Conservation (phyloP, 2,888 invertebrate genomes). For the Pegoplata infirma region DNA sequence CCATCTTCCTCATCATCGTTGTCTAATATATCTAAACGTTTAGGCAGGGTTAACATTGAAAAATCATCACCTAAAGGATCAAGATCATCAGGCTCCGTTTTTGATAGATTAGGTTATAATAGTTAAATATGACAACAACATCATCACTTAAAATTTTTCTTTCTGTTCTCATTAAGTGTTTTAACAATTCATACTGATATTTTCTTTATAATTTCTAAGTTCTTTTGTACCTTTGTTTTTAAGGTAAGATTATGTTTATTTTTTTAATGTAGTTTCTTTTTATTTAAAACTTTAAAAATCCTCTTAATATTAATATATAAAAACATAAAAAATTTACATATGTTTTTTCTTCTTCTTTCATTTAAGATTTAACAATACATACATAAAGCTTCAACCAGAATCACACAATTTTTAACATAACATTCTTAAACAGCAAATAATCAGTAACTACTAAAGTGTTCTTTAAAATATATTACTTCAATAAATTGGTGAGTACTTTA, state of each 20-base stretch:
- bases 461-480: not conserved
- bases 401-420: not conserved
- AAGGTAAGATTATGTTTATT: slow-evolving; percentile 42
- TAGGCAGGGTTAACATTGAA: slow-evolving; percentile 67
- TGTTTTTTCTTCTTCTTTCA: not conserved
- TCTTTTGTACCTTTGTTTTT: slow-evolving; percentile 16
- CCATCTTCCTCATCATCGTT: slow-evolving; percentile 45
- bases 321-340: not conserved
- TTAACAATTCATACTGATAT: slow-evolving; percentile 20
- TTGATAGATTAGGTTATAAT: slow-evolving; percentile 75
- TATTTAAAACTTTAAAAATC: not conserved
- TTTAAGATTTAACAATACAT: slow-evolving; percentile 24
- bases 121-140: slow-evolving; percentile 62
- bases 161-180: not conserved
- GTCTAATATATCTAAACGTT: slow-evolving; percentile 67
- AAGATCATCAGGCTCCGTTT: slow-evolving; percentile 67
- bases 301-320: not conserved
- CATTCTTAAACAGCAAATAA: not conserved
- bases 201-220: slow-evolving; percentile 5
- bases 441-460: not conserved
- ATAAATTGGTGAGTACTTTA: not conserved
- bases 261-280: slow-evolving; percentile 12
- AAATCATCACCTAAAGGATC: slow-evolving; percentile 42
- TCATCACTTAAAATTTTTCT: not conserved
- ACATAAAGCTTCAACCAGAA: too few relatives aligned